These are phyloP conservation scores for Parnassius smintheus DNA, from an alignment of 2,888 invertebrate species.

Conservation along the genomic window DNA sequence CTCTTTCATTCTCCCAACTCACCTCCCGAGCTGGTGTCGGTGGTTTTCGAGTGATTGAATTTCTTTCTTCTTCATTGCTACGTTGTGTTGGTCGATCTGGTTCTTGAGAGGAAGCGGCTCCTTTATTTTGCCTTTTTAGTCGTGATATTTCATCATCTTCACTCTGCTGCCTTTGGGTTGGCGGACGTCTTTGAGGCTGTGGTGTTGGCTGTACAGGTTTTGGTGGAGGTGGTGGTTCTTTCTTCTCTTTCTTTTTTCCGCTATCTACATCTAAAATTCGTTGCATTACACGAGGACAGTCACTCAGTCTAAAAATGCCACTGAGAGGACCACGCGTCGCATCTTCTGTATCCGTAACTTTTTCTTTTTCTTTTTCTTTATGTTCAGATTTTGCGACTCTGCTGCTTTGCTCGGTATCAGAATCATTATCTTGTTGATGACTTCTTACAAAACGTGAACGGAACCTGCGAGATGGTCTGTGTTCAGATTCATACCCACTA, in stretches of 20 bases:
- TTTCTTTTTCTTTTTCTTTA: slow-evolving; percentile 82
- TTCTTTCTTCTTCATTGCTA: slow-evolving; percentile 81
- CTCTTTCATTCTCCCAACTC: slow-evolving; percentile 83
- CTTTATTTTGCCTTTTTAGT: slow-evolving; percentile 93
- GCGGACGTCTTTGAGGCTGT: slow-evolving; percentile 77
- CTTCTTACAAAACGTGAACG: slow-evolving; percentile 86
- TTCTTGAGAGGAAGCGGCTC: slow-evolving; percentile 83
- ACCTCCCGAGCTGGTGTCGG: slow-evolving; percentile 89
- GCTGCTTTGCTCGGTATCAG: slow-evolving; percentile 85
- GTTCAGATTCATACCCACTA: slow-evolving; percentile 84
- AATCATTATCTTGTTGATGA: slow-evolving; percentile 87
- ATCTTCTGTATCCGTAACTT: slow-evolving; percentile 94
- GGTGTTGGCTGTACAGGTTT: slow-evolving; percentile 81
- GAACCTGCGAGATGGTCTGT: slow-evolving; percentile 85
- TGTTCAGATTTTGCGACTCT: slow-evolving; percentile 85
- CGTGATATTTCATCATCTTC: slow-evolving; percentile 95
- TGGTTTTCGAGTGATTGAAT: slow-evolving; percentile 82
- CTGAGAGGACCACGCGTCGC: slow-evolving; percentile 92
- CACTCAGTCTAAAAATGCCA: slow-evolving; percentile 92
- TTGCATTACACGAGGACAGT: slow-evolving; percentile 94
- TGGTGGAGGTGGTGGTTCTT: slow-evolving; percentile 81
- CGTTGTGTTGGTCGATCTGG: slow-evolving; percentile 79
- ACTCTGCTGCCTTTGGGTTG: slow-evolving; percentile 89
- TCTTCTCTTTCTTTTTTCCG: slow-evolving; percentile 88
- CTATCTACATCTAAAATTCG: slow-evolving; percentile 91